Evolutionary conservation across 2,888 invertebrate genomes (phyloP).

Genomic region (Xylota sylvarum): DNA sequence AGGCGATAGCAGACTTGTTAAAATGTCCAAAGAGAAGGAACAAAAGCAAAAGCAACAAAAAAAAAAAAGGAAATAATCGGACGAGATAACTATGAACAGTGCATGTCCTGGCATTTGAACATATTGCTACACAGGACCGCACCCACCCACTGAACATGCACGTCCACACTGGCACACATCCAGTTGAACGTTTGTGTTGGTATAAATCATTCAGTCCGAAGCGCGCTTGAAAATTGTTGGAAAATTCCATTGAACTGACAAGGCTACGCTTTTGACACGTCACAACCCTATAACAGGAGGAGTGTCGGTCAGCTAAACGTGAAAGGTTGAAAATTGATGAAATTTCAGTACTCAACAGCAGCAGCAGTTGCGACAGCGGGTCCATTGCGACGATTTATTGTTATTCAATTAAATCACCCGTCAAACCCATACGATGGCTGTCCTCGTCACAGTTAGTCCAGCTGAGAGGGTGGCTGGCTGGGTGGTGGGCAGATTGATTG

Average conservation of each 20-base stretch:
- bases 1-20: slow-evolving; percentile 53
- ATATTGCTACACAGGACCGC: slow-evolving; percentile 46
- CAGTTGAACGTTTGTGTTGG: not conserved
- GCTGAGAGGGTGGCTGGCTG: not conserved
- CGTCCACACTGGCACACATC: not conserved
- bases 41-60: slow-evolving; percentile 7
- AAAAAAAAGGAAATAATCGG: slow-evolving; percentile 52
- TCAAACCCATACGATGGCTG: slow-evolving; percentile 49
- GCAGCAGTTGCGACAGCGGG: not conserved
- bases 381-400: slow-evolving; percentile 67
- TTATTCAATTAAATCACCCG: slow-evolving; percentile 72
- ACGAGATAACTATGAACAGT: slow-evolving; percentile 57
- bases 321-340: slow-evolving; percentile 68
- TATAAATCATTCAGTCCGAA: slow-evolving; percentile 67
- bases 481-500: not conserved
- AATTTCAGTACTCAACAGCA: slow-evolving; percentile 48
- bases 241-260: slow-evolving; percentile 69
- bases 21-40: slow-evolving; percentile 52
- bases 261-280: slow-evolving; percentile 66
- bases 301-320: slow-evolving; percentile 63
- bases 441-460: not conserved
- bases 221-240: slow-evolving; percentile 66
- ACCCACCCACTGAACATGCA: slow-evolving; percentile 41
- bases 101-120: slow-evolving; percentile 69
- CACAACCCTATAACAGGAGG: slow-evolving; percentile 54